A percentile compares a stretch with the other conserved stretches of the same genome.
These are phyloP conservation scores for Nephrotoma appendiculata DNA, from an alignment of 2,888 invertebrate genomes.

Conservation along the genomic window DNA sequence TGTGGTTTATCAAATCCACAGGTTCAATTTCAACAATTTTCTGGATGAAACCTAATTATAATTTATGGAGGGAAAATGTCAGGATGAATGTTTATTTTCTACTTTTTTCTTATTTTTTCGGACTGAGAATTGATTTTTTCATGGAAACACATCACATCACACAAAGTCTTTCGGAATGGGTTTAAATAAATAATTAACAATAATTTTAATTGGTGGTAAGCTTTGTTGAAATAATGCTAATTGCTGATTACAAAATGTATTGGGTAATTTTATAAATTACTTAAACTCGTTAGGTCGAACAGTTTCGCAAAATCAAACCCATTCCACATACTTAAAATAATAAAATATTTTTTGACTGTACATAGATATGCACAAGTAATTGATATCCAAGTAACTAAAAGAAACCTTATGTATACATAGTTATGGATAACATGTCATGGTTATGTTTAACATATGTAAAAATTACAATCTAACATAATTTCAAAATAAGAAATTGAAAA, in stretches of 20 bases:
- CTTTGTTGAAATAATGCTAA: background rate
- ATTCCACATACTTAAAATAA: background rate
- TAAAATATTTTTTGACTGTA: background rate
- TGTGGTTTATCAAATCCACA: no score
- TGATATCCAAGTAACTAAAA: background rate
- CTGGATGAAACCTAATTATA: no score
- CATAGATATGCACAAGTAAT: background rate
- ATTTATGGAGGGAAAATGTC: no score
- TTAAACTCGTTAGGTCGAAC: background rate
- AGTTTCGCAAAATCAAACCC: background rate
- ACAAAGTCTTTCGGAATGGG: no score
- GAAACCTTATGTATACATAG: background rate
- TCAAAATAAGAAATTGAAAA: background rate
- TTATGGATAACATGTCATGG: constrained; percentile 2
- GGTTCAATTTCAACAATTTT: no score
- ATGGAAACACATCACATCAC: no score
- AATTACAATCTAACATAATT: background rate
- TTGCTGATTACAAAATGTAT: background rate
- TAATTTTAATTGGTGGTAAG: no score
- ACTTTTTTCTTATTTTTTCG: no score
- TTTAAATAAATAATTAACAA: no score
- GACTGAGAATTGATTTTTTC: no score
- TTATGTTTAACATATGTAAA: constrained; percentile 4
- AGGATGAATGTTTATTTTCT: no score
- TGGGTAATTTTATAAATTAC: background rate